These are phyloP conservation scores for Nomada fabriciana DNA, from an alignment of 2,888 invertebrate species.

Conservation along the genomic window DNA sequence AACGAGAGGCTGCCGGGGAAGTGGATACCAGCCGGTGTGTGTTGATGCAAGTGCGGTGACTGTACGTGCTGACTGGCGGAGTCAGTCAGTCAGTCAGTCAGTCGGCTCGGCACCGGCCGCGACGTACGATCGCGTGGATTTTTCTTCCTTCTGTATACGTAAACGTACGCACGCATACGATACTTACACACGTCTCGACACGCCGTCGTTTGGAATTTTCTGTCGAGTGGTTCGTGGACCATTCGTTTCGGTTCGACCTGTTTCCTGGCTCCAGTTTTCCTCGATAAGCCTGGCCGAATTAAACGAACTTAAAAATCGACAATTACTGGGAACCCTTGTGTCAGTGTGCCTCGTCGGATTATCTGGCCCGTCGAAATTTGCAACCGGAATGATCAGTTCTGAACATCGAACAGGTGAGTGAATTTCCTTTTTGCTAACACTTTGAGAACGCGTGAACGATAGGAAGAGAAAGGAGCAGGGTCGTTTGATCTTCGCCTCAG, in stretches of 20 bases:
- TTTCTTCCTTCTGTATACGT: conserved; percentile 4
- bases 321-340: background rate
- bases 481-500: background rate
- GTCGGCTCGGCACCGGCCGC: conserved; percentile 77
- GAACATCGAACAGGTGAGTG: background rate
- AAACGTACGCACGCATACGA: background rate
- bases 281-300: background rate
- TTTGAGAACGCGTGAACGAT: too few relatives aligned
- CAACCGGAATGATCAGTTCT: background rate
- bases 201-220: background rate
- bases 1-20: conserved; percentile 72
- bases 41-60: conserved; percentile 76
- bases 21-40: conserved; percentile 64
- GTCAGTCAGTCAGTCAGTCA: conserved; percentile 79
- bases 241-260: background rate
- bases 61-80: conserved; percentile 74
- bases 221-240: background rate
- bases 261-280: conserved; percentile 32
- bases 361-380: conserved; percentile 8
- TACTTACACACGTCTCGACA: background rate
- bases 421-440: background rate
- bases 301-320: too few relatives aligned
- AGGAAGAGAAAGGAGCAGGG: background rate
- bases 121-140: conserved; percentile 66
- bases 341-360: conserved; percentile 44